A percentile compares a stretch with the other conserved stretches of the same genome.
Conservation (phyloP, 2,888 invertebrate genomes). For the Idaea aversata region DNA sequence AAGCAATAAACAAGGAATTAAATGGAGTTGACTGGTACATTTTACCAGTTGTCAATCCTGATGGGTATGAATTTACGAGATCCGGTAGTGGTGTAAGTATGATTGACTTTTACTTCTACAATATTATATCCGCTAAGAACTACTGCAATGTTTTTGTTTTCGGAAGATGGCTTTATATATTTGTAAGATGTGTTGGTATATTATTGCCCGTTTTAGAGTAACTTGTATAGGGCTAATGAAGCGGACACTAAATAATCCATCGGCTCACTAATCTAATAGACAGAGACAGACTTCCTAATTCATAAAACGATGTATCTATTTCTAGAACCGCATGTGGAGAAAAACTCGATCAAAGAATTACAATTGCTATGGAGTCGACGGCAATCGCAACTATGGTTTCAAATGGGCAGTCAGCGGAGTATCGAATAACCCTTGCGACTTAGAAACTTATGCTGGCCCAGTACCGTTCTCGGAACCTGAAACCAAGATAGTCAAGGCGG, state of each 20-base stretch:
- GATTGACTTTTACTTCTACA: neutral
- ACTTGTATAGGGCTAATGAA: no score
- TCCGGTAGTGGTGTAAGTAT: constrained; percentile 53
- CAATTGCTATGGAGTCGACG: constrained; percentile 82
- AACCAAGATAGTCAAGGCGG: constrained; percentile 74
- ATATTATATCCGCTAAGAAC: neutral
- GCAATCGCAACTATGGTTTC: constrained; percentile 85
- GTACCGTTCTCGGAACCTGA: constrained; percentile 83
- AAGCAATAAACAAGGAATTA: constrained; percentile 60
- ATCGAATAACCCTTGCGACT: constrained; percentile 79
- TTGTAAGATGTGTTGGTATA: no score
- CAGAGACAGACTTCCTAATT: neutral
- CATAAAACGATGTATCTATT: constrained; percentile 17
- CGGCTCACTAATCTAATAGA: no score
- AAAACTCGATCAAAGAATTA: constrained; percentile 77
- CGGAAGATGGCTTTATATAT: no score
- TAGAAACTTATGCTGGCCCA: constrained; percentile 81
- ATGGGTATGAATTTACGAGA: constrained; percentile 85
- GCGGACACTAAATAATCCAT: no score
- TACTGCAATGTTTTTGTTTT: no score
- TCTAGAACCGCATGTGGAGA: constrained; percentile 83
- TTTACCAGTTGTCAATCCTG: constrained; percentile 85
- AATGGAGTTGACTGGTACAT: constrained; percentile 84
- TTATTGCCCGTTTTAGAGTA: no score
- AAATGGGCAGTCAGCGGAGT: constrained; percentile 85